Evolutionary conservation across 2,113 vertebrate species (phyloP), one percentile per base, ranked within the genome.

Genomic region (Laticauda colubrina): DNA sequence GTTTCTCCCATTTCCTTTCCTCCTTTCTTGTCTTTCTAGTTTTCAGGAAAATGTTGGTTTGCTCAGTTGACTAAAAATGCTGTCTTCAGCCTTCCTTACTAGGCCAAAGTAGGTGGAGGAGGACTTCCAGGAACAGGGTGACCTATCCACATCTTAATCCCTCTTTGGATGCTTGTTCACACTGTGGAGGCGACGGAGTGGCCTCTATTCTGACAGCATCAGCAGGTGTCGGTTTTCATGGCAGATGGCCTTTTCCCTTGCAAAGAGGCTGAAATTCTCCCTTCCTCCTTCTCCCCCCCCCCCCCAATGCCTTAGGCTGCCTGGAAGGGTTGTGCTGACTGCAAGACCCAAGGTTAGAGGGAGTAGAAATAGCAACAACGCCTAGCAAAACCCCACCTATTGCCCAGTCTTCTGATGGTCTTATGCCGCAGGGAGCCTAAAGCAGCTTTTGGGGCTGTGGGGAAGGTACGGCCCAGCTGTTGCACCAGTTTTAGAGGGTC

Each of bases 141-240:
- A 96, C 95, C 95, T 93, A 23, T 57, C 81, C 51, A 15, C n/a
- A 39, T 56, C 86, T 88, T 95, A 96, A 96, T 97, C 94, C 92
- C 20, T 59, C 39, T 21, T 54, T 39, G 81, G 61, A 91, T n/a
- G 91, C 53, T 24, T 1, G 34, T 86, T 91, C 87, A 51, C 81
- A 69, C 89, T 94, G 95, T 95, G 95, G 96, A 96, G 96, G 96
- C 85, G 94, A 95, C 90, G 91, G 92, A 4, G 88, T 6, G 55
- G 93, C 90, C 90, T 88, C 91, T 87, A 95, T 92, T 93, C 95
- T 96, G 95, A 96, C 55, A 90, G 95, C 95, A 94, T 96, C 69
- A 90, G 95, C 95, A 94, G 96, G 96, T 97, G 96, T 97, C 95
- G 94, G 95, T 93, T 97, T 97, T 96, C 96, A 96, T 1, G 90